Conservation (phyloP, 2,888 invertebrate species). For the Eristalis pertinax region DNA sequence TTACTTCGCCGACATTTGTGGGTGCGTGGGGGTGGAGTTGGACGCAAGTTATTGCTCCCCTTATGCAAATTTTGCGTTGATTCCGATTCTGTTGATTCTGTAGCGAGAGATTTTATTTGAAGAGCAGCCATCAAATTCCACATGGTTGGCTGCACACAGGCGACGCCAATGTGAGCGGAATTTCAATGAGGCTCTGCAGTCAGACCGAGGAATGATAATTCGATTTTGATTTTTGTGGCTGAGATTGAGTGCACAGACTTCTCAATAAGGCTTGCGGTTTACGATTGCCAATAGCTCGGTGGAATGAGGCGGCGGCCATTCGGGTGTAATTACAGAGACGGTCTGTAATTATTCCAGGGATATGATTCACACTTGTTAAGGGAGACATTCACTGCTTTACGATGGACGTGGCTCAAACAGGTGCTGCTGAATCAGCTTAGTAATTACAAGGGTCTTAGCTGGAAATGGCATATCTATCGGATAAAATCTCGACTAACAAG, state of each 20-base stretch:
- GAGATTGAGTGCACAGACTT: not conserved
- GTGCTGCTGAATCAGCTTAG: not conserved
- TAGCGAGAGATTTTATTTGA: not conserved
- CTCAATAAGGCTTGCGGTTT: not conserved
- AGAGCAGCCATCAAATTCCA: not conserved
- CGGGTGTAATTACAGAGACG: not conserved
- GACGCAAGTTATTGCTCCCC: constrained; percentile 33
- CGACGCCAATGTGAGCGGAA: not conserved
- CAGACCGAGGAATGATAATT: not conserved
- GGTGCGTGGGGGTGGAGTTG: not conserved
- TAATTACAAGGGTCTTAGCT: not conserved
- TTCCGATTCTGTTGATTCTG: not conserved
- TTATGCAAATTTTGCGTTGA: constrained; percentile 33
- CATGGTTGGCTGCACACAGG: not conserved
- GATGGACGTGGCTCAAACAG: not conserved
- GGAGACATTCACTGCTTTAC: not conserved
- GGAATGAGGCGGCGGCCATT: not conserved
- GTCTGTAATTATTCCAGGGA: not conserved
- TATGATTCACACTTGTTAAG: not conserved
- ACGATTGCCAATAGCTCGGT: not conserved
- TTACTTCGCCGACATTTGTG: not conserved
- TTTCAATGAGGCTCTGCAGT: not conserved
- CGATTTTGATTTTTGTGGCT: not conserved
- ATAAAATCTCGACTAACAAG: not conserved
- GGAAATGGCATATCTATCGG: not conserved